Evolutionary conservation across 2,113 vertebrate species (phyloP), one percentile per base, ranked within the genome.

Genomic region (Potamarius usumacintae): DNA sequence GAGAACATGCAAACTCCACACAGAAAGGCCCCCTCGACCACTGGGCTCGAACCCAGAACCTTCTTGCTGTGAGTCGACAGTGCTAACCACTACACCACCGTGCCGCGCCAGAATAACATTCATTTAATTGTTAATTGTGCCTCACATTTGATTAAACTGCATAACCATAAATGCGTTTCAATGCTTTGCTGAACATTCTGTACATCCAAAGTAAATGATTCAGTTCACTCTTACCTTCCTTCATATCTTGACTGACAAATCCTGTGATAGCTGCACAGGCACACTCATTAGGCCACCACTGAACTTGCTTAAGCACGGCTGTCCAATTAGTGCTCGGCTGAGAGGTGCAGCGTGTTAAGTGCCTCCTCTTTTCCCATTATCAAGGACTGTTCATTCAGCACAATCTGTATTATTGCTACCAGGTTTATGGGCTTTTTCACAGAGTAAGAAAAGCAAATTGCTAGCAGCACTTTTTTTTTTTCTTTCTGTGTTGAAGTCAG

Each of bases 291-390:
- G 92, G 91, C 91, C 93, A 93, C 93, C 92, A 91, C 94, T 94
- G 94, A 95, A 94, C 90, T 91, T 92, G 92, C 93, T 95, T 94
- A 94, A 95, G 94, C 93, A 91, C 92, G 91, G 85, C 91, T 89
- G 84, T 91, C 94, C 94, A 95, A 95, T 96, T 96, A 95, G 92
- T 90, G 88, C 91, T 92, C 92, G 89, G 93, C 94, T 95, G 94
- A 91, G 93, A 93, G 91, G 93, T 94, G 92, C 92, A 86, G 91
- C 91, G 93, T 94, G 92, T 94, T 93, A 91, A 90, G 90, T 90
- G 92, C 91, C 90, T 92, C 93, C 90, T 92, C 93, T 94, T 94
- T 92, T 93, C 88, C 93, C 94, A 94, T 94, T 95, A 93, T 93
- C 91, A 94, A 91, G 93, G 93, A 94, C 94, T 94, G 94, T 91